phyloP scores from a whole-genome alignment of 2,888 invertebrate genomes.

The Xiphydria camelus region DNA sequence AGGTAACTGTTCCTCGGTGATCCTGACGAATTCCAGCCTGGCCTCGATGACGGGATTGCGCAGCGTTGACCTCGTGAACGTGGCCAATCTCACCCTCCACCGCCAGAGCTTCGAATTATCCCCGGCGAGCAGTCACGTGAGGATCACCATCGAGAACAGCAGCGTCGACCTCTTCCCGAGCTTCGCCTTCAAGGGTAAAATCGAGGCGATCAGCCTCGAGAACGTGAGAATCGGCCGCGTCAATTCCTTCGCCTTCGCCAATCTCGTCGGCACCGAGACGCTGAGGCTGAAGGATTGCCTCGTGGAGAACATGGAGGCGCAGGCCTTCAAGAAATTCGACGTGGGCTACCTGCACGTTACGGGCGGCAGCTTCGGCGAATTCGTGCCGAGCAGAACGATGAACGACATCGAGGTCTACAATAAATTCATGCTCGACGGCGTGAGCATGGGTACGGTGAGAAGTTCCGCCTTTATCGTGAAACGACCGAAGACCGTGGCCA shows the following conservation, averaged over 20 bases:
- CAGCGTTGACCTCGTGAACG: constrained; percentile 66
- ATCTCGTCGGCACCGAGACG: constrained; percentile 67
- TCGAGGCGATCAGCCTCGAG: constrained; percentile 70
- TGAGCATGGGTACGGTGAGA: constrained; percentile 66
- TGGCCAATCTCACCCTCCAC: constrained; percentile 66
- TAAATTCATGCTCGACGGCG: constrained; percentile 69
- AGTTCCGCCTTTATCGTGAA: constrained; percentile 73
- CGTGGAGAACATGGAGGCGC: constrained; percentile 66
- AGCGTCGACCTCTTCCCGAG: constrained; percentile 58
- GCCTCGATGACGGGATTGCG: constrained; percentile 66
- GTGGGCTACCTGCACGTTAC: constrained; percentile 68
- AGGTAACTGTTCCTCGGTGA: constrained; percentile 63
- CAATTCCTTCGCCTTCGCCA: constrained; percentile 75
- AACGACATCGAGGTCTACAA: constrained; percentile 74
- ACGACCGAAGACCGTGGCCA: constrained; percentile 65
- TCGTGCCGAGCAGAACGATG: constrained; percentile 72
- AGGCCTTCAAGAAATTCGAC: constrained; percentile 80
- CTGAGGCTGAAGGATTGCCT: constrained; percentile 67
- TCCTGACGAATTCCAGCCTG: constrained; percentile 58
- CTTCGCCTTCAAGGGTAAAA: constrained; percentile 71
- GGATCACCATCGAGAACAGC: constrained; percentile 57
- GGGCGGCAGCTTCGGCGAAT: constrained; percentile 63
- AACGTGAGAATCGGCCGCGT: constrained; percentile 66
- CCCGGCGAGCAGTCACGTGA: constrained; percentile 33
- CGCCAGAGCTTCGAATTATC: constrained; percentile 49